Base-by-base conservation (phyloP, 2,113 vertebrate species). In the Oreotragus oreotragus region DNA sequence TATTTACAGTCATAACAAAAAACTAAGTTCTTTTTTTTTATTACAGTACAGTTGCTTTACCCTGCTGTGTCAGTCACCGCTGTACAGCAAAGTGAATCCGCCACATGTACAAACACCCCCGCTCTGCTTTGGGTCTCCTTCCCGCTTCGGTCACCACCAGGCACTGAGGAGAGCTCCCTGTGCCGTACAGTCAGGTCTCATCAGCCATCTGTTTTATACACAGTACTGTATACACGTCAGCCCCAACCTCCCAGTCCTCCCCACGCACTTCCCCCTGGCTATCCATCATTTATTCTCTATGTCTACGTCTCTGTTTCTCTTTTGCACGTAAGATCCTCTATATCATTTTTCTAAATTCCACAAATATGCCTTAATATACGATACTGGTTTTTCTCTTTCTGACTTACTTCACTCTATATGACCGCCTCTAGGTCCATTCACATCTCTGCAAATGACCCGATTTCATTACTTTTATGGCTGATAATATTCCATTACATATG, bases 1-100 rank as follows among this genome's bases (percentile, higher is more conserved):
- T 23, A 96, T 97, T 88, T 9, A 70, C 5, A 64, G 76, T 97
- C 86, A 33, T 51, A 21, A 96, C 97, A 98, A 96, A 95, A 96
- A 11, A 8, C 0, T 0, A 77, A 98, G 94, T 96, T 90, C 96
- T 7, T 13, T 39, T 73, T 36, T 36, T 39, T 25, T 25, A 27
- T 76, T 76, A 43, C 36, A 43, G 70, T 76, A 27, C 39, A 76
- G 70, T 27, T 76, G 70, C 23, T 76, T 76, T 76, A 27, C 70
- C 25, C 39, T 27, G 70, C 21, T 27, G 6, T 76, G 39, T 43
- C 12, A 43, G 70, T 43, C 39, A 43, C 70, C 6, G 23, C 70
- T 76, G 23, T 43, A 76, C 1, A 76, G 23, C 70, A 76, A 43
- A 43, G 70, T 76, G 36, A 43, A 7, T 7, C 70, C 2, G 12